phyloP scores from a whole-genome alignment of 2,113 vertebrate species.

The Meles meles region DNA sequence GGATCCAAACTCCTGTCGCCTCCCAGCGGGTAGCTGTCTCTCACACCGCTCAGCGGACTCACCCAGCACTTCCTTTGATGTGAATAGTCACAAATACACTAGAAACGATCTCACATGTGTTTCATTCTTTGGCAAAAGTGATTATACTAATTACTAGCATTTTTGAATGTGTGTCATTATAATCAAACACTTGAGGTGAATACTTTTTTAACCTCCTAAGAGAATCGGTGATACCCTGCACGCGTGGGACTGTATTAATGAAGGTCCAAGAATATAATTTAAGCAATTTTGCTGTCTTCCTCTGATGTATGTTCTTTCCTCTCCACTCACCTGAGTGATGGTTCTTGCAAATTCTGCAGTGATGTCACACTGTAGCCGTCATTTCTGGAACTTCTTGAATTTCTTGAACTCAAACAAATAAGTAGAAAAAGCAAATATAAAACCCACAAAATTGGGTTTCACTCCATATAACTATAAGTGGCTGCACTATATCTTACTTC shows the following conservation, averaged over 20 bases:
- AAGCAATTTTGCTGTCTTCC: constrained; percentile 1
- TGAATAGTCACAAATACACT: constrained; percentile 35
- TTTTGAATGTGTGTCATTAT: constrained; percentile 3
- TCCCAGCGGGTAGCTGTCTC: constrained; percentile 46
- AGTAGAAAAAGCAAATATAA: not conserved
- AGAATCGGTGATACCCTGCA: not conserved
- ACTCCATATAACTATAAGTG: not conserved
- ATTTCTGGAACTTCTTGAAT: not conserved
- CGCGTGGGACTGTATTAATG: not conserved
- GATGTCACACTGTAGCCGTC: not conserved
- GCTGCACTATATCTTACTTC: not conserved
- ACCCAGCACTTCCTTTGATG: not conserved
- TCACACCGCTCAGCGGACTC: constrained; percentile 39
- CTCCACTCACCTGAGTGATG: not conserved
- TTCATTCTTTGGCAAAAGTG: constrained; percentile 44
- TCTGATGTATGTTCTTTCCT: not conserved
- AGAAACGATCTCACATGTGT: constrained; percentile 43
- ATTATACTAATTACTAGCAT: constrained; percentile 31
- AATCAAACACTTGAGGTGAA: constrained; percentile 9
- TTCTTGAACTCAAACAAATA: not conserved
- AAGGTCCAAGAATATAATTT: not conserved
- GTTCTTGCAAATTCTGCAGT: not conserved
- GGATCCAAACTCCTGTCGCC: constrained; percentile 50
- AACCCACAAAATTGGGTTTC: not conserved
- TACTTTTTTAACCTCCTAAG: not conserved